A percentile compares a stretch with the other conserved stretches of the same genome.
Conservation (phyloP, 1,140 invertebrate species). For the Papilio polyxenes region DNA sequence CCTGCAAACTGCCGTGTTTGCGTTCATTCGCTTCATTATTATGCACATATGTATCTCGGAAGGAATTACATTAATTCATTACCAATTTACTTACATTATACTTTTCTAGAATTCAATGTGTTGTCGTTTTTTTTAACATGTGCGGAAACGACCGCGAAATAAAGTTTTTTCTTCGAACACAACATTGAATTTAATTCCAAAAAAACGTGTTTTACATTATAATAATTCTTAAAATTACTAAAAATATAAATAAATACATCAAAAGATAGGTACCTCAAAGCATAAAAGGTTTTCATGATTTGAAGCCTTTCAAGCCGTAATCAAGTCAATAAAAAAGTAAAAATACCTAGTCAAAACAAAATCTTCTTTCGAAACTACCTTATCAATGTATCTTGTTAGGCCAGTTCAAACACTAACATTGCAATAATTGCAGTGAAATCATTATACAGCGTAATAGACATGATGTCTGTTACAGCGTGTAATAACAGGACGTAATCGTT, state of each 20-base stretch:
- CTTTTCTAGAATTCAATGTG: not conserved
- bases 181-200: not conserved
- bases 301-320: too few relatives aligned
- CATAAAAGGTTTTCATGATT: too few relatives aligned
- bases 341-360: not conserved
- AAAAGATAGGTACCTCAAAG: too few relatives aligned
- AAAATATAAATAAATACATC: too few relatives aligned
- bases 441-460: constrained; percentile 35
- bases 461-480: constrained; percentile 26
- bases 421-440: constrained; percentile 26
- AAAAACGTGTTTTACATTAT: too few relatives aligned
- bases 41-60: constrained; percentile 35
- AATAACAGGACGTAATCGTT: constrained; percentile 41
- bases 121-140: not conserved
- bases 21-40: constrained; percentile 40
- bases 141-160: not conserved
- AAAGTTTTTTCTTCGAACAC: not conserved
- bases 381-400: constrained; percentile 31
- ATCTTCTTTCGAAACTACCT: constrained; percentile 7
- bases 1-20: constrained; percentile 31
- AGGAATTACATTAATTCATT: not conserved
- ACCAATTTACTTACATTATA: constrained; percentile 34
- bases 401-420: constrained; percentile 25
- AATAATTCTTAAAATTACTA: too few relatives aligned
- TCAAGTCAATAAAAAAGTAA: too few relatives aligned